Percentiles rank a stretch among this genome's conserved stretches.
phyloP scores from a whole-genome alignment of 1,140 invertebrate species.

The Diachasma alloeum region DNA sequence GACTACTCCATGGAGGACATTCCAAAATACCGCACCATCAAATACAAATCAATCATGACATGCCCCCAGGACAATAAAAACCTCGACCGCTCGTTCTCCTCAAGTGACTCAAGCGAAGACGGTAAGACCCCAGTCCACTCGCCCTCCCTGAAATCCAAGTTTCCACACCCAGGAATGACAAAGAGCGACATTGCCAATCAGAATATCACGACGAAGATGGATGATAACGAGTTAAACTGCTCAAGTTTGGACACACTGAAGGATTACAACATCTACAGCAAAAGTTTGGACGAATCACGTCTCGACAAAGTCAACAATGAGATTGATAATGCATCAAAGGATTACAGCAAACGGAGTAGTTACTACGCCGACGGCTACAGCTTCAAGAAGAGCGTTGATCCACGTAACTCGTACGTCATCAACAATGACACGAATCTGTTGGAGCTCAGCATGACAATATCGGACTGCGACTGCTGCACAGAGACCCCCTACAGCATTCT shows the following conservation, averaged over 20 bases:
- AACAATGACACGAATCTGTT: conserved; percentile 63
- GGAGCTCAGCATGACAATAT: conserved; percentile 64
- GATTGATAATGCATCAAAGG: conserved; percentile 44
- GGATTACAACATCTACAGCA: conserved; percentile 55
- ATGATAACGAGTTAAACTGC: conserved; percentile 56
- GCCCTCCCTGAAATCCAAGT: conserved; percentile 45
- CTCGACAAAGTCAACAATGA: conserved; percentile 50
- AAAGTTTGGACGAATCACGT: conserved; percentile 51
- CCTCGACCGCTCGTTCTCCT: conserved; percentile 49
- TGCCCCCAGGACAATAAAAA: conserved; percentile 52
- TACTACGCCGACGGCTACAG: conserved; percentile 56
- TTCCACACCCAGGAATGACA: conserved; percentile 52
- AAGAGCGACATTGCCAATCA: conserved; percentile 71
- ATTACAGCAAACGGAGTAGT: conserved; percentile 46
- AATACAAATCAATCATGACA: conserved; percentile 51
- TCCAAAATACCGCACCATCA: conserved; percentile 56
- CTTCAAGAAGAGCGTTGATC: conserved; percentile 57
- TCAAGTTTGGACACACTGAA: conserved; percentile 58
- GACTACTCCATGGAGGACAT: conserved; percentile 59
- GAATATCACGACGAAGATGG: conserved; percentile 61
- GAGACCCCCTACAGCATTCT: conserved; percentile 60
- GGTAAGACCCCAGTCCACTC: conserved; percentile 56
- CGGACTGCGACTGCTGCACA: conserved; percentile 58
- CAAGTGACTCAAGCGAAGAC: conserved; percentile 59
- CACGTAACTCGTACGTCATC: conserved; percentile 61